Percentiles rank a stretch among this genome's conserved stretches.
Conservation (phyloP, 2,113 vertebrate species). For the Terrapene triunguis region DNA sequence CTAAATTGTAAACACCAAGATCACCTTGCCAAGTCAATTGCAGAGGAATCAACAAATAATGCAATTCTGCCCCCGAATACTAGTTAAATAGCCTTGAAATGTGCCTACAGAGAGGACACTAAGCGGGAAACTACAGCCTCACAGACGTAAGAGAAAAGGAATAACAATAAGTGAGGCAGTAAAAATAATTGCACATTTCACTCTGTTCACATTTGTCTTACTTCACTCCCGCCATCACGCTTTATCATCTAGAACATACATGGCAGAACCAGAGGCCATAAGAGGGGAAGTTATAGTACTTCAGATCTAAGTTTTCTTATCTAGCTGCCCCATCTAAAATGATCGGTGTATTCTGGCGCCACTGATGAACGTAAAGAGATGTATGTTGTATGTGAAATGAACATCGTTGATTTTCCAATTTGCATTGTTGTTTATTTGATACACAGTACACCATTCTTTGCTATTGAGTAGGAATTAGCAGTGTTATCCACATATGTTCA, state of each 20-base stretch:
- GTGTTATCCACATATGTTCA: not conserved
- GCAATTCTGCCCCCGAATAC: constrained; percentile 14
- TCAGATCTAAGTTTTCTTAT: not conserved
- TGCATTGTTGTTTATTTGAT: not conserved
- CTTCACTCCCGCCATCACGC: not conserved
- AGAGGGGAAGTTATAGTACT: not conserved
- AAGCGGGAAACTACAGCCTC: constrained; percentile 18
- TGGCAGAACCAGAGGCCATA: not conserved
- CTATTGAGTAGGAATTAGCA: not conserved
- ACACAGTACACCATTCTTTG: not conserved
- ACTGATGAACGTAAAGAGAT: not conserved
- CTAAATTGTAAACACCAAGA: constrained; percentile 19
- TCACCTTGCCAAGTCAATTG: constrained; percentile 35
- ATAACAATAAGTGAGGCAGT: not conserved
- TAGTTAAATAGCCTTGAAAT: constrained; percentile 38
- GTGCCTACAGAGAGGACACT: not conserved
- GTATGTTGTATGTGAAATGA: not conserved
- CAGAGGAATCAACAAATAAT: constrained; percentile 53
- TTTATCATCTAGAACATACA: not conserved
- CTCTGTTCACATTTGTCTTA: constrained; percentile 13
- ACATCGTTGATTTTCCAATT: not conserved
- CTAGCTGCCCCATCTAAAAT: not conserved
- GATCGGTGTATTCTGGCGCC: not conserved
- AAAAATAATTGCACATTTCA: constrained; percentile 36
- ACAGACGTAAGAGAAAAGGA: not conserved